phyloP scores from a whole-genome alignment of 2,888 invertebrate genomes.

The Gnatocerus cornutus region DNA sequence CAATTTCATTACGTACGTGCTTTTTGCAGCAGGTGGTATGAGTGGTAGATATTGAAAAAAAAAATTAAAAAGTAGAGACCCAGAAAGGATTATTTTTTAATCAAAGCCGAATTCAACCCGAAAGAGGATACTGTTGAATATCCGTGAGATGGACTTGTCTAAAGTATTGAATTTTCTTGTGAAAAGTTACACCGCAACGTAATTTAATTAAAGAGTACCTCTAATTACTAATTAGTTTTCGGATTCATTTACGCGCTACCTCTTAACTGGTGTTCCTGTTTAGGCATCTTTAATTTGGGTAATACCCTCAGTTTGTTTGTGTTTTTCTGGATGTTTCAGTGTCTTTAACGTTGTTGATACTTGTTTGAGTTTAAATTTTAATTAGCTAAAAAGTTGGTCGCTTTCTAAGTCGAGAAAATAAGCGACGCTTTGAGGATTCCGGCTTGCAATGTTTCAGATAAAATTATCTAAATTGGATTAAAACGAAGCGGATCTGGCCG shows the following conservation, averaged over 20 bases:
- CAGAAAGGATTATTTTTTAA: constrained; percentile 32
- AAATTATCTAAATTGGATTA: constrained; percentile 30
- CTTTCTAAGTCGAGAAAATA: constrained; percentile 14
- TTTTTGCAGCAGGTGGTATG: constrained; percentile 35
- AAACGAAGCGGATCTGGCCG: background rate
- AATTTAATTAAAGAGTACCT: constrained; percentile 55
- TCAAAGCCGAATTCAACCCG: constrained; percentile 10
- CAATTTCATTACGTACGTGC: constrained; percentile 50
- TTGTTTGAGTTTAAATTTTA: constrained; percentile 58
- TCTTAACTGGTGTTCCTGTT: constrained; percentile 46
- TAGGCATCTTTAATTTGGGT: constrained; percentile 52
- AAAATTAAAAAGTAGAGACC: constrained; percentile 1
- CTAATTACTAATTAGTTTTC: constrained; percentile 57
- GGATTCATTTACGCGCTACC: constrained; percentile 28
- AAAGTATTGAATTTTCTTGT: constrained; percentile 15
- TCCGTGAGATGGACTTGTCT: constrained; percentile 8
- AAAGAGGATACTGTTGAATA: constrained; percentile 1
- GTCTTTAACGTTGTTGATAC: constrained; percentile 50
- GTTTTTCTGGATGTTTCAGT: constrained; percentile 47
- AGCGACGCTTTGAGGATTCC: constrained; percentile 34
- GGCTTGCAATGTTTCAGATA: constrained; percentile 12
- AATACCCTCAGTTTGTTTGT: constrained; percentile 52
- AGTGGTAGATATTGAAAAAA: constrained; percentile 14
- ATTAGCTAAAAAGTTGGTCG: constrained; percentile 53
- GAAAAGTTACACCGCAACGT: constrained; percentile 37